Percentiles rank a stretch among this genome's conserved stretches.
Conservation (phyloP, 1,140 invertebrate genomes). For the Planococcus citri region DNA sequence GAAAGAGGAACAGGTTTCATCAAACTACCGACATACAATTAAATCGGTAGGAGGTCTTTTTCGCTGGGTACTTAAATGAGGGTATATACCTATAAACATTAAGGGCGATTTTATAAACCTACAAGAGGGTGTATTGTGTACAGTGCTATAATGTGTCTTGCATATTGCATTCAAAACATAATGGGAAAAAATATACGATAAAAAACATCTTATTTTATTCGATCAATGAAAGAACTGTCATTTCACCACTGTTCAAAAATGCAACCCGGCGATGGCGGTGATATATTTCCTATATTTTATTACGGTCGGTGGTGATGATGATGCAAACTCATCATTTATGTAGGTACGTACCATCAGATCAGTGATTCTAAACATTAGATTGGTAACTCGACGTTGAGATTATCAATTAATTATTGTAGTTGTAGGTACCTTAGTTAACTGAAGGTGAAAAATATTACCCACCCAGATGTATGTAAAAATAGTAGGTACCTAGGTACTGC, state of each 20-base stretch:
- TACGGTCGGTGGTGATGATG: no score
- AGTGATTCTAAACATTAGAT: no score
- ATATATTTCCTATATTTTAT: no score
- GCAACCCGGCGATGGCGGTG: neutral
- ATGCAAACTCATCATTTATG: no score
- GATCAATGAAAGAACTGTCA: neutral
- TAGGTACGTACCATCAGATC: no score
- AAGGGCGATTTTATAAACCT: neutral
- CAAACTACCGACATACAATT: slow-evolving; percentile 2
- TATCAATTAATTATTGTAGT: no score
- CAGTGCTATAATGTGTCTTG: slow-evolving; percentile 19
- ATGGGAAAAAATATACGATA: slow-evolving; percentile 11
- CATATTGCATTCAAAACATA: neutral
- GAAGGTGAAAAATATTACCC: no score
- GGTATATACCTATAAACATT: slow-evolving; percentile 14
- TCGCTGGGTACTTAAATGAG: neutral
- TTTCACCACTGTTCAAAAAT: neutral
- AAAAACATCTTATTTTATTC: slow-evolving; percentile 14
- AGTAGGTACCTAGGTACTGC: no score
- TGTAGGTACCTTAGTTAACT: no score
- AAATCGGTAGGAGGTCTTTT: slow-evolving; percentile 16
- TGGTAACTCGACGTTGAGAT: no score
- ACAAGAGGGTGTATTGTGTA: slow-evolving; percentile 16
- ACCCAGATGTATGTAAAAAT: no score
- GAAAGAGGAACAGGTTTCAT: slow-evolving; percentile 13